phyloP scores from a whole-genome alignment of 2,888 invertebrate species.

The Horisme vitalbata region DNA sequence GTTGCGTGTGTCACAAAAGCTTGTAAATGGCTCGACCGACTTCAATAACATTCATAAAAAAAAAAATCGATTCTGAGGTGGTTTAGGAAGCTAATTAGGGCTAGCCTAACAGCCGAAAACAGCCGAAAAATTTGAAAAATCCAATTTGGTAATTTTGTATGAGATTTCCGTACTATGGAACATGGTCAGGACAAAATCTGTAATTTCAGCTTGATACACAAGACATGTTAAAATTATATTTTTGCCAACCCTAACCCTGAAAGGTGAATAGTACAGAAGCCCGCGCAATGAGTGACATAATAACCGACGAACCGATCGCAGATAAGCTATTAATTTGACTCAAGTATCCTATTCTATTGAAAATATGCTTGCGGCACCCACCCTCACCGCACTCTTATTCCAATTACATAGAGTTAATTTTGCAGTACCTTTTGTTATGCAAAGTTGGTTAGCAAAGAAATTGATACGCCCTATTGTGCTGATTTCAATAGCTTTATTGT shows the following conservation, averaged over 20 bases:
- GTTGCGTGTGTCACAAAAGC: too few species aligned
- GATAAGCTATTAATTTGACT: conserved; percentile 80
- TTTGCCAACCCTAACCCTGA: conserved; percentile 58
- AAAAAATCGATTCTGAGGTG: too few species aligned
- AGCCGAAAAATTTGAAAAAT: too few species aligned
- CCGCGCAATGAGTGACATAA: conserved; percentile 74
- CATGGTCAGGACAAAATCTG: too few species aligned
- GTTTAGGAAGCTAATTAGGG: too few species aligned
- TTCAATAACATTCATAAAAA: too few species aligned
- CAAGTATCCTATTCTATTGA: conserved; percentile 68
- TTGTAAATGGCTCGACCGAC: too few species aligned
- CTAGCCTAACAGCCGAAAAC: too few species aligned
- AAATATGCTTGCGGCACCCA: conserved; percentile 49
- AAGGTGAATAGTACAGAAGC: conserved; percentile 56
- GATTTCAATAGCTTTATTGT: conserved; percentile 66
- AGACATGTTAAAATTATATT: neutral
- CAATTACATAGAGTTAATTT: conserved; percentile 27
- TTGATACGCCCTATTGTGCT: conserved; percentile 68
- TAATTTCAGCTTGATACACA: too few species aligned
- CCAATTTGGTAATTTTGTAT: too few species aligned
- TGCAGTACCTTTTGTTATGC: conserved; percentile 5
- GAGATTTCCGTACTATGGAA: too few species aligned
- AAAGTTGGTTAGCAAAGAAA: conserved; percentile 50
- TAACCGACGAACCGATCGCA: conserved; percentile 68
- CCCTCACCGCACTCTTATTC: conserved; percentile 13